Base-by-base conservation (phyloP, 1,140 invertebrate species). In the Oryctes rhinoceros region DNA sequence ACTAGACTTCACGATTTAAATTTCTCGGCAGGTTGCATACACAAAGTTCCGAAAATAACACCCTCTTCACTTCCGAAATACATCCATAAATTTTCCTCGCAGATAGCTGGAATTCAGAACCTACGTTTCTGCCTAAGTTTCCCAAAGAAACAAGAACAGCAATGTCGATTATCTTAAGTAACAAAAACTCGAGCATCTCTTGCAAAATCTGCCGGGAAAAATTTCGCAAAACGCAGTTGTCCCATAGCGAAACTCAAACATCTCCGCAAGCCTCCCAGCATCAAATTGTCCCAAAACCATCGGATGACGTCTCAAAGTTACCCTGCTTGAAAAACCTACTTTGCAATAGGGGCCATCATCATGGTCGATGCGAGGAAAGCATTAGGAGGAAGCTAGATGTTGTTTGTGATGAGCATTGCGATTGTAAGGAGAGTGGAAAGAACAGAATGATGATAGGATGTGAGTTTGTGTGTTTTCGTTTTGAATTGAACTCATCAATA, bases 121-220 rank as follows among this genome's bases (percentile, higher is more conserved):
- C 20, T 47, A n/a, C 35, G 20, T 48, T n/a, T 44, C 6, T 76
- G 18, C 77, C 77, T 30, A 78, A 59, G 62, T 78, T 78, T 59
- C 77, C 77, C 18, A 78, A 30, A 59, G 77, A 78, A 59, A 78
- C 77, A 6, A 59, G 77, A 78, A 78, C 47, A 3, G 77, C 77
- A 39, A 78, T 78, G 77, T 78, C 77, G 1, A 78, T 78, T n/a
- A 78, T 78, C n/a, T 35, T 78, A 59, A 78, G 49, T 15, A 78
- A 78, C 20, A 49, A 59, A 59, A 78, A 78, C 13, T 53, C 47
- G n/a, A 78, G 47, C 49, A 49, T 76, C n/a, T 76, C 75, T 10
- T 76, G 75, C 10, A 44, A 37, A 76, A n/a, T 47, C 9, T 78
- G 77, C 49, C 77, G 49, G 4, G 75, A 76, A 20, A 76, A 49